Conservation (phyloP, 2,888 invertebrate species). For the Neria commutata region DNA sequence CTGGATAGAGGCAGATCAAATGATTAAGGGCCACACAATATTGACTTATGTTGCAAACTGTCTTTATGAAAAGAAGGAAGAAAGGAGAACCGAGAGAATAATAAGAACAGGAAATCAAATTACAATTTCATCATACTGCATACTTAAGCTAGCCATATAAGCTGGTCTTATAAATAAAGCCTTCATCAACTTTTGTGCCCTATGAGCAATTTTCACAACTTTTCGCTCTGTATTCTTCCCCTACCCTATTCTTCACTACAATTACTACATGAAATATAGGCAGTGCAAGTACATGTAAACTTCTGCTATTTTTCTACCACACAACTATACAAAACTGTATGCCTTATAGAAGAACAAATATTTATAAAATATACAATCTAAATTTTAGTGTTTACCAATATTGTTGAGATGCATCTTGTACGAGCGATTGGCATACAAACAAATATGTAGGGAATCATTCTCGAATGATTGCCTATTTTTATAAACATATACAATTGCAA, state of each 20-base stretch:
- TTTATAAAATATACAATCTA: neutral
- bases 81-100: slow-evolving; percentile 11
- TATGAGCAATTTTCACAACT: slow-evolving; percentile 14
- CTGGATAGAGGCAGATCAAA: slow-evolving; percentile 40
- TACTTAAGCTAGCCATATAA: slow-evolving; percentile 55
- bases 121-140: neutral
- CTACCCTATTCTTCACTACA: slow-evolving; percentile 12
- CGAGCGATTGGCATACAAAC: no score
- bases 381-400: no score
- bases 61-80: neutral
- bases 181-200: slow-evolving; percentile 34
- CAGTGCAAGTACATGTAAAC: no score
- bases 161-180: slow-evolving; percentile 61
- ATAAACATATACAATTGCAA: no score
- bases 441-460: no score
- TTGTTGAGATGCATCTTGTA: no score
- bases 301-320: no score
- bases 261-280: no score
- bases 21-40: neutral
- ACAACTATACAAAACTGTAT: neutral
- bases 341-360: neutral
- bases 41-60: no score
- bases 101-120: slow-evolving; percentile 9
- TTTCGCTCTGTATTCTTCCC: slow-evolving; percentile 9
- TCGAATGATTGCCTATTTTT: no score